Evolutionary conservation across 2,888 invertebrate species (phyloP).

Genomic region (Tipula confusa): DNA sequence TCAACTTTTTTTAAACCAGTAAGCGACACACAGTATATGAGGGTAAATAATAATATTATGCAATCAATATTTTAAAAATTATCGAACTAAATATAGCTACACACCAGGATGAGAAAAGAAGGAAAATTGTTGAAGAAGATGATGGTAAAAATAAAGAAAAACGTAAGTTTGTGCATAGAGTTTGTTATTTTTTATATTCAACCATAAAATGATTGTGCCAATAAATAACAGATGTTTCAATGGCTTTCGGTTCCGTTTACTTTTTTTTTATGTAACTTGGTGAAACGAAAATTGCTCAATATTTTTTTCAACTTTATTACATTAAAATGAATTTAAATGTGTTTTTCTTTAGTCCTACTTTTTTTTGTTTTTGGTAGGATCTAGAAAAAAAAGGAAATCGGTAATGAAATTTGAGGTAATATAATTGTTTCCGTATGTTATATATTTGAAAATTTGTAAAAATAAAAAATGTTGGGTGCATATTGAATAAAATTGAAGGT

Average conservation of each 20-base stretch:
- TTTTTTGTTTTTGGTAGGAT: not conserved
- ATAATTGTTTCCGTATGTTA: not conserved
- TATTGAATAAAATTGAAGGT: not conserved
- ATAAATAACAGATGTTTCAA: slow-evolving; percentile 20
- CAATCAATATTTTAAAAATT: not conserved
- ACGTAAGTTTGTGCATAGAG: not conserved
- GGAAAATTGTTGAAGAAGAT: not conserved
- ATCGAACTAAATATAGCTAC: too few species aligned
- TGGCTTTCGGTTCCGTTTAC: not conserved
- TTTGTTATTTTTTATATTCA: not conserved
- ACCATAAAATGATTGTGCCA: slow-evolving; percentile 12
- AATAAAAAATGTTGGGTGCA: not conserved
- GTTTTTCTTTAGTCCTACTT: not conserved
- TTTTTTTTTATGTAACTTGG: not conserved
- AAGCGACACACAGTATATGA: not conserved
- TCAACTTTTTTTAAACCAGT: too few species aligned
- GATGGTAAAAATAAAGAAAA: not conserved
- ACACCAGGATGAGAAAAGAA: not conserved
- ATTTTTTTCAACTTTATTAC: not conserved
- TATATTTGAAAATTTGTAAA: not conserved
- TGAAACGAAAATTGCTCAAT: not conserved
- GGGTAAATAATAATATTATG: slow-evolving; percentile 1
- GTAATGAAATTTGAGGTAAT: not conserved
- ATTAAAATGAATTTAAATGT: not conserved
- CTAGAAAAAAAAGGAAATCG: not conserved